Evolutionary conservation across 2,888 invertebrate species (phyloP).

Genomic region (Tenodera sinensis): DNA sequence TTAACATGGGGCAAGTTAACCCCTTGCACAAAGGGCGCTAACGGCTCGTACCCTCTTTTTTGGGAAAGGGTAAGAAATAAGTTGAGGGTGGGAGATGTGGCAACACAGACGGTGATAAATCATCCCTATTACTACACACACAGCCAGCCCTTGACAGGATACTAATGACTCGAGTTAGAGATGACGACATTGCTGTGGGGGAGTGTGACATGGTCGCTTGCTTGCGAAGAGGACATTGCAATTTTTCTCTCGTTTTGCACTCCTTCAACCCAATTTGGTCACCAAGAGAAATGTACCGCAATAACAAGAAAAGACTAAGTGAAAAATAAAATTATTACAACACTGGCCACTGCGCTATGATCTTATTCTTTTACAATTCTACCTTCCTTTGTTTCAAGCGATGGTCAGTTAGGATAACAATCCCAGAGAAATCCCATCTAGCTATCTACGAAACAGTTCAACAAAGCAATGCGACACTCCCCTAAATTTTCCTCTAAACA

Average conservation of each 20-base stretch:
- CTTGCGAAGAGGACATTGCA: not conserved
- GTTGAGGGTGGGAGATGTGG: not conserved
- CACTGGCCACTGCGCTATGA: no score
- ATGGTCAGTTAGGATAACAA: no score
- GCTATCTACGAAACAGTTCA: no score
- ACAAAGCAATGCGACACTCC: no score
- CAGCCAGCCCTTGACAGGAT: not conserved
- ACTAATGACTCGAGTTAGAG: not conserved
- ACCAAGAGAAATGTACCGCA: not conserved
- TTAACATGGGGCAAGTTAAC: not conserved
- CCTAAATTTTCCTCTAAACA: no score
- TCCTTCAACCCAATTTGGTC: not conserved
- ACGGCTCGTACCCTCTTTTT: not conserved
- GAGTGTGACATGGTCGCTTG: not conserved
- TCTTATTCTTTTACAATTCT: no score
- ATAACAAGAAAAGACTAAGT: not conserved
- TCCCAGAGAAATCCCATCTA: no score
- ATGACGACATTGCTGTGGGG: not conserved
- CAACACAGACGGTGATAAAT: not conserved
- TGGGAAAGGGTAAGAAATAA: not conserved
- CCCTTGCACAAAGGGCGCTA: not conserved
- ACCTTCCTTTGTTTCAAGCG: no score
- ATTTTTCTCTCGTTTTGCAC: not conserved
- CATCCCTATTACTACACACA: not conserved
- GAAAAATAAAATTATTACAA: not conserved